Conservation (phyloP, 2,888 invertebrate genomes). For the Mycogona germanica region DNA sequence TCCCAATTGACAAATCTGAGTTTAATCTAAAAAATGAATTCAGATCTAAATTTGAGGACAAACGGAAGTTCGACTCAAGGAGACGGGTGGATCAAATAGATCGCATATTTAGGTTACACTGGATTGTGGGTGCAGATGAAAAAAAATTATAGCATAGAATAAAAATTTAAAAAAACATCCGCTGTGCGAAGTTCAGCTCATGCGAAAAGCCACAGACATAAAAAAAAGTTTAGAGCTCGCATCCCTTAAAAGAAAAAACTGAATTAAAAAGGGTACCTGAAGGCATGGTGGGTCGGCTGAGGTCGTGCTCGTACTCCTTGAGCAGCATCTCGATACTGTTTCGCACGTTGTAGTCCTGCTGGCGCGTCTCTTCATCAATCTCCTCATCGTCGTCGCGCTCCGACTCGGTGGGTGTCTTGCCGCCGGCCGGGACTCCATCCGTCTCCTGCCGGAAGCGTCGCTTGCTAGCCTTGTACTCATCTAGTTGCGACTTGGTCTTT, state of each 20-base stretch:
- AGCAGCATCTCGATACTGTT: constrained; percentile 67
- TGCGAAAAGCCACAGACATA: neutral
- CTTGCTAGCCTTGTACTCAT: constrained; percentile 60
- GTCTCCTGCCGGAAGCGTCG: constrained; percentile 31
- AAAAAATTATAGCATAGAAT: too few relatives aligned
- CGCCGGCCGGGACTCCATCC: constrained; percentile 15
- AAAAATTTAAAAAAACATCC: too few relatives aligned
- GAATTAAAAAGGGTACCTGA: constrained; percentile 16
- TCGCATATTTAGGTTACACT: too few relatives aligned
- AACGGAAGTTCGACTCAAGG: too few relatives aligned
- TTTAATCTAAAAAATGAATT: too few relatives aligned
- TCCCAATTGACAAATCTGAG: too few relatives aligned
- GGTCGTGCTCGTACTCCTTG: constrained; percentile 63
- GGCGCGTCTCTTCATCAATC: constrained; percentile 59
- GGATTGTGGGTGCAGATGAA: too few relatives aligned
- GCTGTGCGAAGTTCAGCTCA: too few relatives aligned
- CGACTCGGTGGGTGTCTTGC: constrained; percentile 23
- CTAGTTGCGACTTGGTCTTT: constrained; percentile 87
- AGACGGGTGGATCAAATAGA: too few relatives aligned
- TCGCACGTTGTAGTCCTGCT: constrained; percentile 58
- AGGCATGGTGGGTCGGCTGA: constrained; percentile 11
- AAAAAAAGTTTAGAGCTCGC: neutral
- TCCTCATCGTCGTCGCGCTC: constrained; percentile 25
- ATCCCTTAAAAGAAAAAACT: neutral
- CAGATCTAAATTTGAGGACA: too few relatives aligned